Base-by-base conservation (phyloP, 2,113 vertebrate species). In the Natator depressus region DNA sequence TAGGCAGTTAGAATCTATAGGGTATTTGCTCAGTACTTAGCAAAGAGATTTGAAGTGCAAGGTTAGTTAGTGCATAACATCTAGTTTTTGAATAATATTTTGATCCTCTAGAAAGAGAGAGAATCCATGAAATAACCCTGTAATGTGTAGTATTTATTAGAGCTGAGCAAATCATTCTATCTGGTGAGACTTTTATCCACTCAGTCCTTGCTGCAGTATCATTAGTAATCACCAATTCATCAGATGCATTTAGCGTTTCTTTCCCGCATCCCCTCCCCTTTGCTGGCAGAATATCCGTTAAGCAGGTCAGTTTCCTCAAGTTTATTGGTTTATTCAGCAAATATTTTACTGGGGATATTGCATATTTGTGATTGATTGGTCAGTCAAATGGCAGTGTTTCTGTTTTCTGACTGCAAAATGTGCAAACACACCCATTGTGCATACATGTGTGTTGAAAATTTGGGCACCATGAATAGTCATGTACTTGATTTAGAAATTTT, bases 381-480 rank as follows among this genome's bases (percentile, higher is more conserved):
- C 84, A 88, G 42, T 79, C n/a, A 72, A 76, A 76, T 31, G 89
- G 3, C 29, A 86, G 31, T 51, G 90, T 35, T 85, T 88, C 81
- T 82, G 16, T 80, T 65, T 22, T 76, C 93, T 55, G 62, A 54
- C 29, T 76, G 49, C 85, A 76, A 20, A 84, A 55, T 54, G 31
- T 50, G 11, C 35, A 84, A 82, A 29, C 54, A 27, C 12, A 88
- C n/a, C 42, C 35, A 59, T 80, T 65, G 20, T 53, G 2, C 3
- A 2, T 27, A 6, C 38, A 59, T 25, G n/a, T 19, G 55, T 86
- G 42, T 69, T 85, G 51, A 22, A 83, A 90, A 75, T 38, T 50
- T 25, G 1, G 0, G 85, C 14, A 51, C 22, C 49, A 65, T 69
- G 81, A 75, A 17, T 62, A 83, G 47, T 27, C 0, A 0, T 54